Base-by-base conservation (phyloP, 1,140 invertebrate species). In the Capitella teleta region DNA sequence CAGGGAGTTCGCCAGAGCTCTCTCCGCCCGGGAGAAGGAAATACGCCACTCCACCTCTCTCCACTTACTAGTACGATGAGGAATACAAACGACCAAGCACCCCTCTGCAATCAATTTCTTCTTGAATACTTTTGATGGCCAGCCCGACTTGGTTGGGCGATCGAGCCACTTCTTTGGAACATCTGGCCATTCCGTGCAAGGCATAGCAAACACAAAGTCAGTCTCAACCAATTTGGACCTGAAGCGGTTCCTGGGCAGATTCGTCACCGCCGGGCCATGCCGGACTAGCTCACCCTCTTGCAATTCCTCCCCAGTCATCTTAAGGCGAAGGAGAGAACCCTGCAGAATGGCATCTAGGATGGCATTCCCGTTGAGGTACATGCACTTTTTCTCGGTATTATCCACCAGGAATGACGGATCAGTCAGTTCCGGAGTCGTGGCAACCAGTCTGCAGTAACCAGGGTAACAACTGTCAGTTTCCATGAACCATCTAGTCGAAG, bases 11-110 rank as follows among this genome's bases (percentile, higher is more conserved):
- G 25, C 21, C 25, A 44, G 42, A 5, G 25, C 28, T 12, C 25
- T 19, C 28, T 44, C 42, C 16, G 42, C 42, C n/a, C 24, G 5
- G 6, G 25, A 25, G 42, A 44, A 44, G 16, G 42, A 44, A n/a
- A 24, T 26, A 16, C 21, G 21, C 21, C 12, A 44, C 25, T 44
- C 42, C 8, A 44, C 8, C 16, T 44, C 42, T 8, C 23, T 21
- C 2, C n/a, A 8, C 16, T 8, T 6, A 25, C 42, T 44, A 5
- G 5, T 4, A 5, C 23, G 25, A n/a, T 44, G 42, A 21, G 21
- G 18, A 5, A 5, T 44, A 6, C 23, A 14, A 44, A 44, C 42
- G 28, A 44, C 5, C 10, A 26, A 26, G 23, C 42, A 44, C 6
- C 42, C 42, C 6, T 44, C 21, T 18, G n/a, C 21, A 28, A 44